These are phyloP conservation scores for Cirrhinus molitorella DNA, from an alignment of 2,797 vertebrate genomes.

Conservation along the genomic window DNA sequence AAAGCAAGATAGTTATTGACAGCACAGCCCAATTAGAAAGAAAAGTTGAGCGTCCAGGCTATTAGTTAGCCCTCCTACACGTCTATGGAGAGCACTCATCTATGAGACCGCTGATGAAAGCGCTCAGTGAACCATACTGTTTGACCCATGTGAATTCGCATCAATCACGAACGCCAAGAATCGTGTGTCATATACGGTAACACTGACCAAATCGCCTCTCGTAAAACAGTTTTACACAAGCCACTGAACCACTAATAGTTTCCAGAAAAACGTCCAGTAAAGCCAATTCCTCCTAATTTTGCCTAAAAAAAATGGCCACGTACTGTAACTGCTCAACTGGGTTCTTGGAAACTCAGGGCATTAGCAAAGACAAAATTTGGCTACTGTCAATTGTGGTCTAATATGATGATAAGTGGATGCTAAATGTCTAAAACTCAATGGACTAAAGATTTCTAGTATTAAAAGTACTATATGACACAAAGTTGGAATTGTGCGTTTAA, in stretches of 20 bases:
- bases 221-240: conserved; percentile 27
- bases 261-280: conserved; percentile 21
- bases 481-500: neutral
- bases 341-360: conserved; percentile 21
- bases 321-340: conserved; percentile 14
- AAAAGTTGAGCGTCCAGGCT: conserved; percentile 3
- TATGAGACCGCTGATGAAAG: conserved; percentile 34
- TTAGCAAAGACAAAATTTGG: conserved; percentile 5
- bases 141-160: conserved; percentile 31
- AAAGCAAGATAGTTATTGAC: conserved; percentile 14
- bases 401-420: neutral
- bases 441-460: conserved; percentile 11
- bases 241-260: conserved; percentile 44
- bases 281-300: conserved; percentile 29
- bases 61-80: conserved; percentile 18
- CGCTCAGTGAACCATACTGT: conserved; percentile 34
- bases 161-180: conserved; percentile 31
- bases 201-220: conserved; percentile 32
- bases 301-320: conserved; percentile 1
- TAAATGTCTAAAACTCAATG: neutral
- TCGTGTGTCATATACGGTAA: conserved; percentile 34
- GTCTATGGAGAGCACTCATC: conserved; percentile 13
- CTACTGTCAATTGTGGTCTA: conserved; percentile 14
- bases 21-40: conserved; percentile 23
- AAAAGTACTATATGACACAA: conserved; percentile 24